These are phyloP conservation scores for Colistium nudipinnis DNA, from an alignment of 2,113 vertebrate species.

Conservation along the genomic window DNA sequence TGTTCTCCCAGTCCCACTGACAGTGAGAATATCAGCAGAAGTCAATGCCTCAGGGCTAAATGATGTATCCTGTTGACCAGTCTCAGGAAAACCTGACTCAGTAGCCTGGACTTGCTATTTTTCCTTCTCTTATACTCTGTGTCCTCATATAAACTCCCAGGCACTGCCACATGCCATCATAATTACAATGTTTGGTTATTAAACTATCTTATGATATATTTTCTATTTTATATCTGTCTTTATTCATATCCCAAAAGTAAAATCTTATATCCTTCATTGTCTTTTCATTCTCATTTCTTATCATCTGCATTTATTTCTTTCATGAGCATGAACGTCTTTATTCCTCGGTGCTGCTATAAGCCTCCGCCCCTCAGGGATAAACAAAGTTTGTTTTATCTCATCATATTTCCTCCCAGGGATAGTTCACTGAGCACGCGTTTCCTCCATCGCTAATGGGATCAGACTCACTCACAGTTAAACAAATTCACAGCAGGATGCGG, in stretches of 20 bases:
- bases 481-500: slow-evolving; percentile 9
- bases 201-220: slow-evolving; percentile 41
- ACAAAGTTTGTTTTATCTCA: slow-evolving; percentile 41
- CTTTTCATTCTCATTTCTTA: slow-evolving; percentile 24
- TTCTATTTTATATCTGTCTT: slow-evolving; percentile 14
- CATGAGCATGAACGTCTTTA: neutral
- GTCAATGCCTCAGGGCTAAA: slow-evolving; percentile 28
- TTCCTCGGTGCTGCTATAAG: neutral
- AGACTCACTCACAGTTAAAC: slow-evolving; percentile 24
- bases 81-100: slow-evolving; percentile 25
- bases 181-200: neutral
- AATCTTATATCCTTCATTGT: neutral
- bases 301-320: slow-evolving; percentile 35
- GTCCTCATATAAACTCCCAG: slow-evolving; percentile 21
- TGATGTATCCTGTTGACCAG: slow-evolving; percentile 15
- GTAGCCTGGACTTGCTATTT: neutral
- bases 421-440: neutral
- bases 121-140: neutral
- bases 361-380: slow-evolving; percentile 29
- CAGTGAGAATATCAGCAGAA: slow-evolving; percentile 4
- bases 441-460: slow-evolving; percentile 27
- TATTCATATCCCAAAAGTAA: neutral
- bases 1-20: neutral
- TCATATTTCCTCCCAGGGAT: slow-evolving; percentile 35
- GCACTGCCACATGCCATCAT: slow-evolving; percentile 19